phyloP scores from a whole-genome alignment of 2,888 invertebrate species.

The Lithophane semibrunnea region DNA sequence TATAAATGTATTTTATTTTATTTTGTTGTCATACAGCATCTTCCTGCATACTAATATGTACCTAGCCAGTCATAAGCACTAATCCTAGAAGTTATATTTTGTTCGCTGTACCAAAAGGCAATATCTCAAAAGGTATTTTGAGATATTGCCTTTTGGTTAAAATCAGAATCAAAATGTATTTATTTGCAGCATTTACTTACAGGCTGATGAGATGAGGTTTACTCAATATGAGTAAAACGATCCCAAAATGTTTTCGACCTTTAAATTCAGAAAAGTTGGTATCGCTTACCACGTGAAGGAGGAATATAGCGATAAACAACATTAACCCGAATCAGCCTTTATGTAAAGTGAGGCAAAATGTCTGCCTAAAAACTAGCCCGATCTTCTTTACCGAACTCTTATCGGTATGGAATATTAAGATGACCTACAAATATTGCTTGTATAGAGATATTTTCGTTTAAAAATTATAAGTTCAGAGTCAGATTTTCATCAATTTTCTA shows the following conservation, averaged over 20 bases:
- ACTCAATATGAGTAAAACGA: slow-evolving; percentile 16
- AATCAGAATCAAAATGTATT: neutral
- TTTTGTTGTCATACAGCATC: neutral
- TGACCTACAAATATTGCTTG: slow-evolving; percentile 14
- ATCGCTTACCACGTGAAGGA: slow-evolving; percentile 12
- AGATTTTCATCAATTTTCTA: neutral
- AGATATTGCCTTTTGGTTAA: too few relatives aligned
- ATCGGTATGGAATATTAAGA: slow-evolving; percentile 19
- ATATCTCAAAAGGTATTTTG: neutral
- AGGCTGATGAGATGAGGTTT: neutral
- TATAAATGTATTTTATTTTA: slow-evolving; percentile 42
- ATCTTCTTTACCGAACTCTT: slow-evolving; percentile 13
- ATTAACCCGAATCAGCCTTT: slow-evolving; percentile 34
- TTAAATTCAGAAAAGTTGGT: slow-evolving; percentile 9
- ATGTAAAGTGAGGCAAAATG: slow-evolving; percentile 25
- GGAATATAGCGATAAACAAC: slow-evolving; percentile 38
- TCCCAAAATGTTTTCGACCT: neutral
- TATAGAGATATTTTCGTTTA: neutral
- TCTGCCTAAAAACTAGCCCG: slow-evolving; percentile 19
- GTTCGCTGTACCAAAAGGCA: neutral
- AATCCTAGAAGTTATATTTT: neutral
- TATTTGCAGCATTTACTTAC: neutral
- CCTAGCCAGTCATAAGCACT: neutral
- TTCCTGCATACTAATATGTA: slow-evolving; percentile 3
- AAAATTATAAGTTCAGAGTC: neutral